Conservation (phyloP, 2,113 vertebrate genomes). For the Zosterops pallidus region DNA sequence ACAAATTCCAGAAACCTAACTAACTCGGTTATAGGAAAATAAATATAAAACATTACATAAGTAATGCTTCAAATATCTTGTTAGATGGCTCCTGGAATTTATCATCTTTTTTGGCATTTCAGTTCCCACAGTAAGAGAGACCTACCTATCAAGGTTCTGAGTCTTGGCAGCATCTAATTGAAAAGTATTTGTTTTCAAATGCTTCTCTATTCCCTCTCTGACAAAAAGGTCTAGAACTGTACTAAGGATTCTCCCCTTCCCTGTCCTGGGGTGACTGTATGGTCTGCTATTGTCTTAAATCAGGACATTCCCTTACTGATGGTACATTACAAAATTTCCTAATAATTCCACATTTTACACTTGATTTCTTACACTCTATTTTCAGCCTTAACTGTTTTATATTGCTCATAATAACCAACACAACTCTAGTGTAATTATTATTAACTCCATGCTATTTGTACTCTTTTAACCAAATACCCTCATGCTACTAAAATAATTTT, state of each 20-base stretch:
- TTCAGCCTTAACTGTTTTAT: neutral
- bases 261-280: neutral
- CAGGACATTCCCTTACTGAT: neutral
- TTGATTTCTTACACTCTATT: neutral
- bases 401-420: neutral
- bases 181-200: slow-evolving; percentile 9
- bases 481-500: neutral
- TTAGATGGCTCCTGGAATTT: neutral
- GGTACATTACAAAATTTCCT: neutral
- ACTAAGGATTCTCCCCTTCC: neutral
- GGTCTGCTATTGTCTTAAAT: neutral
- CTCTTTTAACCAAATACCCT: neutral
- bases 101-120: neutral
- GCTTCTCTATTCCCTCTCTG: neutral
- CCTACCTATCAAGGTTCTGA: neutral
- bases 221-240: neutral
- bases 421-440: neutral
- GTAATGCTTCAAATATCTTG: neutral
- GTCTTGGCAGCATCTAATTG: neutral
- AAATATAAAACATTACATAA: neutral
- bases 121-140: neutral
- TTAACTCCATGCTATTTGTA: neutral
- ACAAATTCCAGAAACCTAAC: neutral
- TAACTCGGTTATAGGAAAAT: neutral
- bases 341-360: neutral